Evolutionary conservation across 2,113 vertebrate species (phyloP).

Genomic region (Pseudorhombus dupliciocellatus): DNA sequence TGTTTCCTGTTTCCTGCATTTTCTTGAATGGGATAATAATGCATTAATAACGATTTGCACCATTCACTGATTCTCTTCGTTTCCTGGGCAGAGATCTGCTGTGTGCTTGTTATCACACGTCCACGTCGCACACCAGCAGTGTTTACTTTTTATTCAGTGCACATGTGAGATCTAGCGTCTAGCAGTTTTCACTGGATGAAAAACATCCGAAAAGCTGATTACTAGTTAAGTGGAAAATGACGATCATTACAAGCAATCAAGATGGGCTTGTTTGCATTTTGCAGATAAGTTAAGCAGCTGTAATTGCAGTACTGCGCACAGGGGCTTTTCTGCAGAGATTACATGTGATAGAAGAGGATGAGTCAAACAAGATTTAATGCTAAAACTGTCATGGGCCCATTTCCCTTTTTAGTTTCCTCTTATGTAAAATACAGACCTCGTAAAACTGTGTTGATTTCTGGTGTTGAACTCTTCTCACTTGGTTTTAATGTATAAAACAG

Average conservation of each 20-base stretch:
- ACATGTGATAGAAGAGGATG: conserved; percentile 32
- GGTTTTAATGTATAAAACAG: neutral
- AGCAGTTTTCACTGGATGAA: conserved; percentile 32
- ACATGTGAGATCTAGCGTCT: conserved; percentile 19
- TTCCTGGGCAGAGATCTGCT: neutral
- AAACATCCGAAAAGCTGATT: conserved; percentile 68
- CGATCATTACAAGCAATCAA: conserved; percentile 74
- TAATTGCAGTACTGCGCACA: conserved; percentile 63
- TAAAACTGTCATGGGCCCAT: conserved; percentile 45
- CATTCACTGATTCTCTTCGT: neutral
- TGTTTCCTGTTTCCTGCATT: neutral
- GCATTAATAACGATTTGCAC: neutral
- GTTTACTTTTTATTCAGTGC: conserved; percentile 29
- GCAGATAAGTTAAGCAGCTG: conserved; percentile 68
- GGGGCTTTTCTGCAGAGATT: conserved; percentile 57
- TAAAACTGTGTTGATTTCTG: neutral
- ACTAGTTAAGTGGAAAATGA: conserved; percentile 76
- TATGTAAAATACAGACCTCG: conserved; percentile 2
- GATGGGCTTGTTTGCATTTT: conserved; percentile 66
- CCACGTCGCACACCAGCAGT: neutral
- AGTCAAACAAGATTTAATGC: conserved; percentile 41
- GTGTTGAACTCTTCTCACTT: neutral
- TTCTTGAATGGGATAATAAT: neutral
- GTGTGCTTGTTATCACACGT: neutral
- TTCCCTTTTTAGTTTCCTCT: conserved; percentile 23